Conservation (phyloP, 2,797 vertebrate species). For the Gobio occitaniae region DNA sequence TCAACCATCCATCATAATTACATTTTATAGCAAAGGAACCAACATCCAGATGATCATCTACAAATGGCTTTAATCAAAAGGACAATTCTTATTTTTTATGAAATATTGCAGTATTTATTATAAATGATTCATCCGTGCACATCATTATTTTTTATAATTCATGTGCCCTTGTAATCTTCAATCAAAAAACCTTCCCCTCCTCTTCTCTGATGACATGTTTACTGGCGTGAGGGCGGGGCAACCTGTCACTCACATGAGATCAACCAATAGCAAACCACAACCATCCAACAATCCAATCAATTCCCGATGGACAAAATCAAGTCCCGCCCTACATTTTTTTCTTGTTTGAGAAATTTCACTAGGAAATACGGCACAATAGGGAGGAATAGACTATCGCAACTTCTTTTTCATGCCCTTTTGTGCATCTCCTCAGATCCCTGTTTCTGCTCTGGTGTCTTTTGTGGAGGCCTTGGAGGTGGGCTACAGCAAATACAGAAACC, state of each 20-base stretch:
- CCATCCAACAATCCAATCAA: not conserved
- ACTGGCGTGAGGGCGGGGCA: not conserved
- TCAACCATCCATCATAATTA: not conserved
- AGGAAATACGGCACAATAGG: not conserved
- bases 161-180: not conserved
- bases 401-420: not conserved
- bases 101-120: not conserved
- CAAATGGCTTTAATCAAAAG: too few relatives aligned
- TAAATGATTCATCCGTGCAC: not conserved
- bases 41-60: not conserved
- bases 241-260: not conserved
- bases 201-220: not conserved
- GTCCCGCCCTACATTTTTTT: not conserved
- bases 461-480: slow-evolving; percentile 92
- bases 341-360: not conserved
- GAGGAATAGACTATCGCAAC: not conserved
- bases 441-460: slow-evolving; percentile 92
- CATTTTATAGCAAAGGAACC: not conserved
- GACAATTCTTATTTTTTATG: too few relatives aligned
- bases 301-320: not conserved
- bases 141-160: not conserved
- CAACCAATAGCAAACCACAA: not conserved
- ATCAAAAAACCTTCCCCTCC: not conserved
- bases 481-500: slow-evolving; percentile 95
- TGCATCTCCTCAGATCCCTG: slow-evolving; percentile 83